A percentile compares a stretch with the other conserved stretches of the same genome.
phyloP scores from a whole-genome alignment of 2,797 vertebrate genomes.

The Malacoraja senta region DNA sequence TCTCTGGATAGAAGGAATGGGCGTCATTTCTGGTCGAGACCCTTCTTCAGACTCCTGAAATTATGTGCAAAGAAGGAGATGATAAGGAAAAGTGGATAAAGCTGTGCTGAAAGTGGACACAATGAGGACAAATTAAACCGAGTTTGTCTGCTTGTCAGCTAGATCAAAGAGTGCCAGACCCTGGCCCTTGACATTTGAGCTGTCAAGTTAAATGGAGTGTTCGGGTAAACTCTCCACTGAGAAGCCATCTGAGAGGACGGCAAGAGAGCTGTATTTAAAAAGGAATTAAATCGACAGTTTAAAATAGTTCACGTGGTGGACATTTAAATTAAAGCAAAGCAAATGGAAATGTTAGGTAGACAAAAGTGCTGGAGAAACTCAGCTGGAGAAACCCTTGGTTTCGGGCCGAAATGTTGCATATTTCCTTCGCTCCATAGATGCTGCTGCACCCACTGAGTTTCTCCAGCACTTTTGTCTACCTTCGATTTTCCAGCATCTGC shows the following conservation, averaged over 20 bases:
- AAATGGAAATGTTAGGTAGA: neutral
- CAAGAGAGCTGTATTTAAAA: neutral
- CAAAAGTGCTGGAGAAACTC: too few relatives aligned
- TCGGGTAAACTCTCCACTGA: neutral
- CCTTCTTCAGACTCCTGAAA: too few relatives aligned
- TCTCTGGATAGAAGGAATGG: too few relatives aligned
- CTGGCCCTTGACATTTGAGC: neutral
- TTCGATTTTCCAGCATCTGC: too few relatives aligned
- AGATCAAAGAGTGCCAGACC: neutral
- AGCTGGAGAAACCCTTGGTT: too few relatives aligned
- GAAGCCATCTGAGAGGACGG: neutral
- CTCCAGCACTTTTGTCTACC: too few relatives aligned
- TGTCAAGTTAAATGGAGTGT: neutral
- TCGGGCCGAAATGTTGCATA: too few relatives aligned
- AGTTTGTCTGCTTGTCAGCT: neutral
- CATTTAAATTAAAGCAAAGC: neutral
- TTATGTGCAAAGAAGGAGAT: neutral
- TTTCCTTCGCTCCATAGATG: too few relatives aligned
- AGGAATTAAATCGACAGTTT: neutral
- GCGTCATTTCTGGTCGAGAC: too few relatives aligned
- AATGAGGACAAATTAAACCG: neutral
- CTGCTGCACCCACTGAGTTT: too few relatives aligned
- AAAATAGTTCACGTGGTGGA: neutral
- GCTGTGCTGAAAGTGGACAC: neutral
- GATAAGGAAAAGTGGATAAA: neutral